phyloP scores from a whole-genome alignment of 2,797 vertebrate species.

The Halcyon leucocephala region DNA sequence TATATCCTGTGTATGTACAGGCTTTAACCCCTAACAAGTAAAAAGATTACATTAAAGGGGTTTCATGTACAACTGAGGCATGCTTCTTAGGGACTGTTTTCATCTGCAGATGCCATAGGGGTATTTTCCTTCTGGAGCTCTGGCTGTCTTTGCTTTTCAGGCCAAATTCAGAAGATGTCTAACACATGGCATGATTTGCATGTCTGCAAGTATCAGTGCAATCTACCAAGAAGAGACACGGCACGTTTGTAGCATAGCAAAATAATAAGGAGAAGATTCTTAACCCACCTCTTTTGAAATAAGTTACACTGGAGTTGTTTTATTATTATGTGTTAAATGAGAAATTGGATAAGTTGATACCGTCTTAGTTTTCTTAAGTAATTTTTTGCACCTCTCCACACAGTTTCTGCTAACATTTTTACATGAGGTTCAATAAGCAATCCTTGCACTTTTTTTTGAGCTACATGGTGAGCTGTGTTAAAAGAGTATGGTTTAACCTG shows the following conservation, averaged over 20 bases:
- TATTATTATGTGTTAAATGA: neutral
- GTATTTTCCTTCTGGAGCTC: neutral
- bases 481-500: neutral
- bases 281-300: neutral
- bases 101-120: neutral
- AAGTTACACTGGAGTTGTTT: neutral
- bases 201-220: neutral
- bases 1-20: neutral
- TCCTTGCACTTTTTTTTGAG: neutral
- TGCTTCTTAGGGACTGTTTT: neutral
- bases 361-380: neutral
- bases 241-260: neutral
- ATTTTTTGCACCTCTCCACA: neutral
- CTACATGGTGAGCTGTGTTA: neutral
- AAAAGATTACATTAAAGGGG: neutral
- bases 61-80: neutral
- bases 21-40: neutral
- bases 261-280: constrained; percentile 6
- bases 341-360: constrained; percentile 11
- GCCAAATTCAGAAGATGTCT: neutral
- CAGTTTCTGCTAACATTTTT: neutral
- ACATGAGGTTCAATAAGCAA: neutral
- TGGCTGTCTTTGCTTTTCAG: neutral
- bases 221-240: neutral
- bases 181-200: neutral